phyloP scores from a whole-genome alignment of 2,113 vertebrate species.

The Tachuris rubrigastra region DNA sequence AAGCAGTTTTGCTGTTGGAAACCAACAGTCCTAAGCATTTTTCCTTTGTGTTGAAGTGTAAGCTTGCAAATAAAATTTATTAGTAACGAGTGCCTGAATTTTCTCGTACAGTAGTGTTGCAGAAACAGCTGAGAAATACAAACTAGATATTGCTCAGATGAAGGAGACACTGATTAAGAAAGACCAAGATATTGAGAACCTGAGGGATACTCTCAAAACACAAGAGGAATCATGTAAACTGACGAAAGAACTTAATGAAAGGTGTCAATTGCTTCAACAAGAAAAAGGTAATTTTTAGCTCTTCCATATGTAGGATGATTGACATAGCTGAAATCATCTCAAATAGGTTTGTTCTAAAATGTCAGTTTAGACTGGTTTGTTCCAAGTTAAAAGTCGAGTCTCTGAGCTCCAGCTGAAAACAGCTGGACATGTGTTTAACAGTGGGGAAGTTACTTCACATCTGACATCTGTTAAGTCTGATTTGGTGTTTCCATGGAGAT shows the following conservation, averaged over 20 bases:
- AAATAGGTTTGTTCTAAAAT: background rate
- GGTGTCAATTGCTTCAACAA: conserved; percentile 78
- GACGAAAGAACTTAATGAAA: conserved; percentile 79
- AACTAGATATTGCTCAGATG: conserved; percentile 65
- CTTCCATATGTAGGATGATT: background rate
- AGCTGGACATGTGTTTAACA: background rate
- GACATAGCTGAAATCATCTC: background rate
- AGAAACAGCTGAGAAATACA: conserved; percentile 74
- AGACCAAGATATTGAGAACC: conserved; percentile 74
- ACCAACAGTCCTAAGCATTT: background rate
- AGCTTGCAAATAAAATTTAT: background rate
- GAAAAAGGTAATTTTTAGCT: conserved; percentile 81
- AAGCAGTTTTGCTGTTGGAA: background rate
- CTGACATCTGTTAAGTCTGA: background rate
- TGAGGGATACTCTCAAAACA: conserved; percentile 76
- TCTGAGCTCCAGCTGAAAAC: background rate
- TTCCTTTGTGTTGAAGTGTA: background rate
- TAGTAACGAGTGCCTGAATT: background rate
- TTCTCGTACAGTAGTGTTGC: conserved; percentile 73
- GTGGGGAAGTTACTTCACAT: background rate
- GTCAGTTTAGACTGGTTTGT: background rate
- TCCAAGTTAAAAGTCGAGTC: background rate
- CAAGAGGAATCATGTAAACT: conserved; percentile 79
- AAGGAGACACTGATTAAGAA: conserved; percentile 74
- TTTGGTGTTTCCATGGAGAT: background rate